These are phyloP conservation scores for Myoxocephalus aenaeus DNA, from an alignment of 2,797 vertebrate genomes.

Conservation along the genomic window DNA sequence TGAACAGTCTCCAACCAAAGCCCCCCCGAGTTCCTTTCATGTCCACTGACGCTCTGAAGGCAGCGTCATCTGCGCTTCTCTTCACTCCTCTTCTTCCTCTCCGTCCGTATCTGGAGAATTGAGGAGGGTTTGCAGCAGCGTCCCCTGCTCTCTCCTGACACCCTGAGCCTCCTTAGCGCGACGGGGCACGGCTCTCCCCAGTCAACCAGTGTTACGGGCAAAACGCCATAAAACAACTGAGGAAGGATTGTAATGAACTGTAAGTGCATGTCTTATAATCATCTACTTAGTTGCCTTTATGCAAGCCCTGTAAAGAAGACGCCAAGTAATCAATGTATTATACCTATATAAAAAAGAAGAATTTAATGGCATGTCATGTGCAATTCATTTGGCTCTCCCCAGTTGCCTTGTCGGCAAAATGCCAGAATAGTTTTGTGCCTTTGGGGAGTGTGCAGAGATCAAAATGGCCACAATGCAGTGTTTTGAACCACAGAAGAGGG, in stretches of 20 bases:
- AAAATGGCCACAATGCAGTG: conserved; percentile 63
- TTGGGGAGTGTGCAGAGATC: conserved; percentile 60
- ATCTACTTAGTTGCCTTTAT: too few relatives aligned
- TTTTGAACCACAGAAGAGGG: conserved; percentile 47
- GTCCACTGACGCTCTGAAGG: conserved; percentile 29
- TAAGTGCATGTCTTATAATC: too few relatives aligned
- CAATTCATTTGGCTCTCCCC: too few relatives aligned
- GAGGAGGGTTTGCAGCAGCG: conserved; percentile 10
- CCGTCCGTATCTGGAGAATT: conserved; percentile 19
- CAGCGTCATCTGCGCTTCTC: conserved; percentile 25
- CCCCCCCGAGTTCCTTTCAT: conserved; percentile 23
- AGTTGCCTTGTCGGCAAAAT: conserved; percentile 58
- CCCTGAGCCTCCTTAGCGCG: conserved; percentile 40
- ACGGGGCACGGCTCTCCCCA: conserved; percentile 13
- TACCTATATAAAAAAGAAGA: too few relatives aligned
- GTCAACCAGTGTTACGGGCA: too few relatives aligned
- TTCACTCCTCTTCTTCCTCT: background rate
- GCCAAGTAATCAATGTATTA: too few relatives aligned
- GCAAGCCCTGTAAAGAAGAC: too few relatives aligned
- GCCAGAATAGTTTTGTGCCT: conserved; percentile 52
- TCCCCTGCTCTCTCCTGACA: conserved; percentile 26
- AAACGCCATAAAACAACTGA: too few relatives aligned
- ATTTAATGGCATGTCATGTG: too few relatives aligned
- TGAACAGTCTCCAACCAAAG: conserved; percentile 25
- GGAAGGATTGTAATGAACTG: too few relatives aligned